Evolutionary conservation across 2,797 vertebrate genomes (phyloP).

Genomic region (Ptychadena robeensis): DNA sequence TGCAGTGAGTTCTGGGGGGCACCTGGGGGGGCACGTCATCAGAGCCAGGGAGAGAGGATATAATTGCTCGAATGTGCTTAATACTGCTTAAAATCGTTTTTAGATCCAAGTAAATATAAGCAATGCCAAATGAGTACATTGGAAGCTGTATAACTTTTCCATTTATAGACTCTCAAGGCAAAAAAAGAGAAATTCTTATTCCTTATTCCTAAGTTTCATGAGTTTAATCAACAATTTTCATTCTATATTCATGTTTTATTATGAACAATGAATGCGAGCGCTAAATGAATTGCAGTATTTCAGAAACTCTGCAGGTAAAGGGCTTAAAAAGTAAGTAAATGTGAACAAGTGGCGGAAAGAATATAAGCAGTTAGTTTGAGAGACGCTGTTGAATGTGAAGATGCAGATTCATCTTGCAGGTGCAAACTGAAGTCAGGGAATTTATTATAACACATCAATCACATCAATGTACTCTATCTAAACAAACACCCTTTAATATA

Average conservation of each 20-base stretch:
- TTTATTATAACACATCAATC: not conserved
- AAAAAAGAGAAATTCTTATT: not conserved
- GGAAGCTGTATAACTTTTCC: too few species aligned
- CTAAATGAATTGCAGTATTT: not conserved
- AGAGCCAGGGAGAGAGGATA: too few species aligned
- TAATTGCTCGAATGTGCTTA: too few species aligned
- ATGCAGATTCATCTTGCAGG: not conserved
- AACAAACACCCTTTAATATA: not conserved
- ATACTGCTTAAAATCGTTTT: too few species aligned
- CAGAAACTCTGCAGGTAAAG: not conserved
- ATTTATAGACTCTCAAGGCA: not conserved
- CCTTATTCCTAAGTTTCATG: not conserved
- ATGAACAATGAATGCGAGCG: not conserved
- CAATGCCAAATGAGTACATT: too few species aligned
- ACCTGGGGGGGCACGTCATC: too few species aligned
- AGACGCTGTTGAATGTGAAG: not conserved
- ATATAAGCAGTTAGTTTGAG: not conserved
- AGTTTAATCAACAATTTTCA: not conserved
- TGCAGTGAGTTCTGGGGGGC: too few species aligned
- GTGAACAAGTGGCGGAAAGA: not conserved
- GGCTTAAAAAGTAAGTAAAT: not conserved
- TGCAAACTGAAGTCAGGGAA: not conserved
- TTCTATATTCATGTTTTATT: slow-evolving; percentile 1
- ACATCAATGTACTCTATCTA: not conserved
- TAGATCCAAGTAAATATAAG: too few species aligned